Percentiles rank a stretch among this genome's conserved stretches.
phyloP scores from a whole-genome alignment of 2,797 vertebrate genomes.

The Etheostoma nigrum region DNA sequence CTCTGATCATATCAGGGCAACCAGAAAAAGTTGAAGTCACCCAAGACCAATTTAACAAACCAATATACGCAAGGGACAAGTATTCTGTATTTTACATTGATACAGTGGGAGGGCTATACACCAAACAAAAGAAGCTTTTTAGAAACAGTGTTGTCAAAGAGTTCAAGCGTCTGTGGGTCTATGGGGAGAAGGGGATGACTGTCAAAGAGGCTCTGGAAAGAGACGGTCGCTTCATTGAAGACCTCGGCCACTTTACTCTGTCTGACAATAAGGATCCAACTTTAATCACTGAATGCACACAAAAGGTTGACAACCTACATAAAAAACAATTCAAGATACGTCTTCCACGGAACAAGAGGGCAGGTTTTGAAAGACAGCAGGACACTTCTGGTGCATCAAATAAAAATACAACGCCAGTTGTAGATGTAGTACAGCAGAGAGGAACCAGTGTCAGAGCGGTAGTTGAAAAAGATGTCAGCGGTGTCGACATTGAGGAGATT shows the following conservation, averaged over 20 bases:
- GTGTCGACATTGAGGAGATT: accelerated
- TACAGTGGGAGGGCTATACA: accelerated
- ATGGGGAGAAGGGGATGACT: slow-evolving; percentile 35
- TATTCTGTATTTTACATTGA: slow-evolving; percentile 48
- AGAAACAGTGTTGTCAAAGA: neutral
- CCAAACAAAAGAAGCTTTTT: slow-evolving; percentile 17
- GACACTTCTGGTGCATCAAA: neutral
- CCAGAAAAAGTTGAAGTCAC: neutral
- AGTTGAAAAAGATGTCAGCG: accelerated
- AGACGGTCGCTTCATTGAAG: slow-evolving; percentile 44
- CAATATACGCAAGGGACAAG: neutral
- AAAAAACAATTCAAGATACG: accelerated
- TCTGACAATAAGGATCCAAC: neutral
- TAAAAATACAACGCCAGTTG: too few relatives aligned
- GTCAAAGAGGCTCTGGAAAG: slow-evolving; percentile 30
- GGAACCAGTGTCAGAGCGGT: neutral
- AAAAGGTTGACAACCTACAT: accelerated
- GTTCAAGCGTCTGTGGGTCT: slow-evolving; percentile 39
- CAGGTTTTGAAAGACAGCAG: neutral
- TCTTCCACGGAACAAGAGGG: slow-evolving; percentile 4
- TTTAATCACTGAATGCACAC: accelerated
- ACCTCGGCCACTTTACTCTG: accelerated
- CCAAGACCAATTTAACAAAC: accelerated
- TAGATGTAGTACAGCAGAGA: neutral
- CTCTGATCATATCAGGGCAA: neutral